These are phyloP conservation scores for Pipistrellus nathusii DNA, from an alignment of 2,797 vertebrate genomes.

Conservation along the genomic window DNA sequence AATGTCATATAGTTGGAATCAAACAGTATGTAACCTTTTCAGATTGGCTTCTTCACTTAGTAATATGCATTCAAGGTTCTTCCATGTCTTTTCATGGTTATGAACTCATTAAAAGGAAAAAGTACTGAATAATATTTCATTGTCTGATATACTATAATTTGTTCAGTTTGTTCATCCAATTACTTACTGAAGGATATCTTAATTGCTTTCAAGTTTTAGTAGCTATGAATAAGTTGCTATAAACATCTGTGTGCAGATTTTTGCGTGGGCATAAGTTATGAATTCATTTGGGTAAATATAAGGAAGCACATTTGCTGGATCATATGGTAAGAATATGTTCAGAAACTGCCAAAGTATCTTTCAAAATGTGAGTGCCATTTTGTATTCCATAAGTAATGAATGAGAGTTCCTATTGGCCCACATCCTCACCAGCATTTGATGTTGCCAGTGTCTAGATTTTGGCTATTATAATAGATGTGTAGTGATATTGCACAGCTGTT, in stretches of 20 bases:
- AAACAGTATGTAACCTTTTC: neutral
- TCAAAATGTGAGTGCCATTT: neutral
- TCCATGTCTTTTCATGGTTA: neutral
- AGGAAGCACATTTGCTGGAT: too few species aligned
- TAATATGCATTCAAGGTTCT: neutral
- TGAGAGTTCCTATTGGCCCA: neutral
- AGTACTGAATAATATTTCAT: neutral
- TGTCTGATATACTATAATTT: neutral
- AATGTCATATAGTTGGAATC: neutral
- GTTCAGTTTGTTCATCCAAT: neutral
- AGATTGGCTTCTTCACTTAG: neutral
- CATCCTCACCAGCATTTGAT: neutral
- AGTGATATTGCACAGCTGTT: neutral
- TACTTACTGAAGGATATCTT: neutral
- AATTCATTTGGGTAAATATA: neutral
- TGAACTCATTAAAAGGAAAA: neutral
- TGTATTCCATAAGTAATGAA: neutral
- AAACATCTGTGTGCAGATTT: slow-evolving; percentile 31
- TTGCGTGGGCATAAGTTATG: slow-evolving; percentile 22
- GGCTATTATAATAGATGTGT: neutral
- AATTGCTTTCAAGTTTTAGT: neutral
- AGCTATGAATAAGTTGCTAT: slow-evolving; percentile 22
- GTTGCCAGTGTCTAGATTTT: neutral
- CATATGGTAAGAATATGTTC: neutral
- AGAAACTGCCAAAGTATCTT: neutral